These are phyloP conservation scores for Eupeodes luniger DNA, from an alignment of 2,888 invertebrate species.

Conservation along the genomic window DNA sequence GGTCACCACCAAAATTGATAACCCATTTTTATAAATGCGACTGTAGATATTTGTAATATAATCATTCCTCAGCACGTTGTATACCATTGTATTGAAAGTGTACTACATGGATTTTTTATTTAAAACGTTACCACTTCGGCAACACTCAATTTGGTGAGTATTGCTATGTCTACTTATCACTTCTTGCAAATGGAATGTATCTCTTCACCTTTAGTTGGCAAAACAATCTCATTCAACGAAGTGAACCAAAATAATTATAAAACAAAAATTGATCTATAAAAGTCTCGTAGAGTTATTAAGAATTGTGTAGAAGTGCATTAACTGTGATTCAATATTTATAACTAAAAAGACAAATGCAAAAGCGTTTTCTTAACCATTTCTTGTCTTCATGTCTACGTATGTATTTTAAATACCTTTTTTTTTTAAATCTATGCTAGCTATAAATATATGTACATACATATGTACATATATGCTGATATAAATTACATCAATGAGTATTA, in stretches of 20 bases:
- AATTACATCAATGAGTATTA: neutral
- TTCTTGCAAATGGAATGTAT: neutral
- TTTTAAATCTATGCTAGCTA: no score
- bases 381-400: neutral
- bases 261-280: neutral
- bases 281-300: neutral
- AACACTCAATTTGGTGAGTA: slow-evolving; percentile 2
- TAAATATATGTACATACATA: no score
- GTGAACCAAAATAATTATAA: neutral
- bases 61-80: no score
- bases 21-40: no score
- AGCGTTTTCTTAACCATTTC: neutral
- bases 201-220: neutral
- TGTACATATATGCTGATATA: no score
- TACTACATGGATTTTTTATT: no score
- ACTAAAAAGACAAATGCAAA: neutral
- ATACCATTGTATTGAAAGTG: no score
- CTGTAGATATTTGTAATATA: no score
- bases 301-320: neutral
- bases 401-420: neutral
- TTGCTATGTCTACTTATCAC: neutral
- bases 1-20: no score
- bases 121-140: neutral
- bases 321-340: neutral
- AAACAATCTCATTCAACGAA: neutral